A percentile compares a stretch with the other conserved stretches of the same genome.
phyloP scores from a whole-genome alignment of 2,797 vertebrate species.

The Trichosurus vulpecula region DNA sequence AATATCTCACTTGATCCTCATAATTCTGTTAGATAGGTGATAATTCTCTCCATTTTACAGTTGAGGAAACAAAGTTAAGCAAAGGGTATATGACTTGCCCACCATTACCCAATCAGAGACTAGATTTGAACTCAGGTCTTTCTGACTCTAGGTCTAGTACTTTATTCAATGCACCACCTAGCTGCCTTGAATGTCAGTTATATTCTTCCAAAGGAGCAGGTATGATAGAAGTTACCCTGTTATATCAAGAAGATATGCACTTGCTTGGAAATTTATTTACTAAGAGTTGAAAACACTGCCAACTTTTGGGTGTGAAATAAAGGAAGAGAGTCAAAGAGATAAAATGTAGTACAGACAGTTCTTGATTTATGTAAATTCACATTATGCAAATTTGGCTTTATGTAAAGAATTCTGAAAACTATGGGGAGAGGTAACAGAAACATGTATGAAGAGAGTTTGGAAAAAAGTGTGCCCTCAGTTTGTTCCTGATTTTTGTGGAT shows the following conservation, averaged over 20 bases:
- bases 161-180: background rate
- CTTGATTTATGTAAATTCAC: background rate
- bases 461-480: background rate
- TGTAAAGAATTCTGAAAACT: background rate
- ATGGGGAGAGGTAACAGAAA: background rate
- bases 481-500: background rate
- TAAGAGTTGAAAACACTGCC: background rate
- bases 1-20: background rate
- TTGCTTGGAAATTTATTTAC: background rate
- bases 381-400: background rate
- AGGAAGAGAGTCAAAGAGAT: background rate
- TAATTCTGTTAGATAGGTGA: background rate
- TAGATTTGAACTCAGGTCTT: background rate
- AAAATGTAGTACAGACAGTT: background rate
- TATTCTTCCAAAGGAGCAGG: background rate
- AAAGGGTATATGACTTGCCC: background rate
- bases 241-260: background rate
- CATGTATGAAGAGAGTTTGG: background rate
- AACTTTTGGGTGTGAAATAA: background rate
- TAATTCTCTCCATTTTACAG: background rate
- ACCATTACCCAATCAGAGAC: background rate
- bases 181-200: background rate
- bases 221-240: background rate
- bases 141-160: background rate
- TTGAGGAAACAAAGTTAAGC: background rate